Percentiles rank a stretch among this genome's conserved stretches.
Conservation (phyloP, 2,888 invertebrate species). For the Willowsia nigromaculata region DNA sequence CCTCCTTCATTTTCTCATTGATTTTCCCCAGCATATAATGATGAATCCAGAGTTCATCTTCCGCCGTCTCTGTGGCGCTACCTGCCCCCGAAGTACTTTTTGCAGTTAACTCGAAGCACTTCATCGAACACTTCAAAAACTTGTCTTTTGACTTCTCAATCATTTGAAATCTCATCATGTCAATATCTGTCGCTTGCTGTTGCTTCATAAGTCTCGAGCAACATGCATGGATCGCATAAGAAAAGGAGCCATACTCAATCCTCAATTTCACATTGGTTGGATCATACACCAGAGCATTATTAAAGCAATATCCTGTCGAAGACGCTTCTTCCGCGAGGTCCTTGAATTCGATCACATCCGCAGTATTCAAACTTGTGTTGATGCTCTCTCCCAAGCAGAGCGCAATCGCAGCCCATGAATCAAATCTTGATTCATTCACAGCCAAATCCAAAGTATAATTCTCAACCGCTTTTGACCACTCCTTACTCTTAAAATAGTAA, state of each 20-base stretch:
- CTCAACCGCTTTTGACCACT: conserved; percentile 87
- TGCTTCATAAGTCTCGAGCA: conserved; percentile 90
- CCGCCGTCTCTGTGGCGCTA: conserved; percentile 80
- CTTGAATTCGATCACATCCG: conserved; percentile 78
- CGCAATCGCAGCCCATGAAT: conserved; percentile 96
- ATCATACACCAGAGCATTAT: conserved; percentile 88
- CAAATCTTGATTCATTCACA: conserved; percentile 88
- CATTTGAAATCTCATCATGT: conserved; percentile 82
- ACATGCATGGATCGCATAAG: conserved; percentile 93
- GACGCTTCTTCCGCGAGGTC: conserved; percentile 83
- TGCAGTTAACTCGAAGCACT: conserved; percentile 85
- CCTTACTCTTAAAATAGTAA: conserved; percentile 93
- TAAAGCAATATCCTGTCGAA: conserved; percentile 89
- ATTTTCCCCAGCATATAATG: conserved; percentile 98
- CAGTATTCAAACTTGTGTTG: conserved; percentile 89
- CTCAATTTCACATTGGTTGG: conserved; percentile 88
- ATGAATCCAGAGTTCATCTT: conserved; percentile 94
- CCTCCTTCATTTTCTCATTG: conserved; percentile 90
- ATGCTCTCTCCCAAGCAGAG: conserved; percentile 89
- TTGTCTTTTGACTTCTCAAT: conserved; percentile 89
- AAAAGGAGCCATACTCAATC: conserved; percentile 95
- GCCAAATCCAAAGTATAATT: conserved; percentile 92
- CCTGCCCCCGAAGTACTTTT: conserved; percentile 82
- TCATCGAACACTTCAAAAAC: conserved; percentile 88
- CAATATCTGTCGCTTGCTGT: conserved; percentile 80